Evolutionary conservation across 2,888 invertebrate species (phyloP), one percentile per base, ranked within the genome.

Genomic region (Euphydryas editha): DNA sequence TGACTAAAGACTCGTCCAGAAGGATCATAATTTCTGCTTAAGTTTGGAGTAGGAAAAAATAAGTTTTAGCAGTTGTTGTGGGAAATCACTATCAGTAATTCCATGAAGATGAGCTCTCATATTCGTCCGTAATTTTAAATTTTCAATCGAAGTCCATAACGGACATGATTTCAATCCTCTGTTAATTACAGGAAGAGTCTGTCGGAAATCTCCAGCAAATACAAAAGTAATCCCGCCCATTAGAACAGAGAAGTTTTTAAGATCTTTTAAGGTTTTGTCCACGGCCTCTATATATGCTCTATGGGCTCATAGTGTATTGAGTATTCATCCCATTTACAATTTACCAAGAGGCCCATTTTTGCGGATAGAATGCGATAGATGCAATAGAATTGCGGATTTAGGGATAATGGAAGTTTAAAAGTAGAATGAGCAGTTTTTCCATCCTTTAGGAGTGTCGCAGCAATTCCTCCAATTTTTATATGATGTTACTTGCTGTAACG

Each of bases 271-370:
- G 1, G 55, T 55, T 44, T n/a, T n/a, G 42, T 44, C 15, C n/a
- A n/a, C 42, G 15, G 42, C 42, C 42, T 44, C 42, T 44, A n/a
- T 44, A 44, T 44, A n/a, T n/a, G 42, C 42, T 44, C 42, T 44
- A n/a, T 44, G 24, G 42, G 21, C 70, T 72, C 72, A 74, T 75
- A 21, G 72, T 74, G n/a, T n/a, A n/a, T n/a, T n/a, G n/a, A n/a
- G 57, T 73, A 74, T 64, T 72, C 74, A 49, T 75, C 72, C 71
- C 70, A 72, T 0, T 73, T 72, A 54, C 5, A 82, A 62, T 65
- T 80, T 76, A n/a, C 73, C 82, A 47, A 77, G 72, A 24, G 72
- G 75, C 8, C 76, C 74, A 62, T 76, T 74, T 75, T 76, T 80
- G 1, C 66, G 71, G 18, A 67, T 59, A 15, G 59, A 62, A 24